Conservation (phyloP, 2,113 vertebrate genomes). For the Podocnemis expansa region DNA sequence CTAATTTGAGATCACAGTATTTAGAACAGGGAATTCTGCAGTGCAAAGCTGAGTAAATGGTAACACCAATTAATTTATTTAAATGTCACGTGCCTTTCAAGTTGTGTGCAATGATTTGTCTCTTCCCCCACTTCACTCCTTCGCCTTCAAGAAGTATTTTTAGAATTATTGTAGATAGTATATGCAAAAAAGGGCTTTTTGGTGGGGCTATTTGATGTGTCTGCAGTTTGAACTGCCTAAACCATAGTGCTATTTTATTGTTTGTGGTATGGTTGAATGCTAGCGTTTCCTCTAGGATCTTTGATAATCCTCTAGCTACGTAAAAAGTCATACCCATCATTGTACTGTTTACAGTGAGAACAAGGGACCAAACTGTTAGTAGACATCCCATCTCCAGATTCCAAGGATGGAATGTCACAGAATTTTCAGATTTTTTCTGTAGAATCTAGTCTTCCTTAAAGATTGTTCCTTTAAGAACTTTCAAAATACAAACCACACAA, state of each 20-base stretch:
- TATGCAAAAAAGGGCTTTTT: neutral
- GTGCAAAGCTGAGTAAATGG: neutral
- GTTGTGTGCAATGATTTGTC: rapidly evolving
- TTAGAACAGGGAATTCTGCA: neutral
- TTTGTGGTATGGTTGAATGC: neutral
- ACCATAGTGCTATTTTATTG: rapidly evolving
- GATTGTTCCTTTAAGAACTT: neutral
- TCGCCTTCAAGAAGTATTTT: rapidly evolving
- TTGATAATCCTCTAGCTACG: neutral
- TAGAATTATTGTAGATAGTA: neutral
- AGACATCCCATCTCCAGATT: neutral
- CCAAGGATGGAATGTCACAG: neutral
- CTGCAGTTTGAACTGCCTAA: neutral
- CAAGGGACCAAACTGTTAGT: neutral
- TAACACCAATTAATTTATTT: neutral
- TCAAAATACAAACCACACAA: neutral
- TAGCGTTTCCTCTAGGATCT: neutral
- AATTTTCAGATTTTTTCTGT: neutral
- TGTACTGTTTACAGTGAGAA: neutral
- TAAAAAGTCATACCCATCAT: neutral
- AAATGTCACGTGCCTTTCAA: neutral
- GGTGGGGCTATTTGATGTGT: neutral
- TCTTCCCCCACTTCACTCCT: neutral
- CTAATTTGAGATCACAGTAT: neutral
- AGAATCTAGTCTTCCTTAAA: neutral